Evolutionary conservation across 2,797 vertebrate genomes (phyloP).

Genomic region (Melanotaenia pygmaea): DNA sequence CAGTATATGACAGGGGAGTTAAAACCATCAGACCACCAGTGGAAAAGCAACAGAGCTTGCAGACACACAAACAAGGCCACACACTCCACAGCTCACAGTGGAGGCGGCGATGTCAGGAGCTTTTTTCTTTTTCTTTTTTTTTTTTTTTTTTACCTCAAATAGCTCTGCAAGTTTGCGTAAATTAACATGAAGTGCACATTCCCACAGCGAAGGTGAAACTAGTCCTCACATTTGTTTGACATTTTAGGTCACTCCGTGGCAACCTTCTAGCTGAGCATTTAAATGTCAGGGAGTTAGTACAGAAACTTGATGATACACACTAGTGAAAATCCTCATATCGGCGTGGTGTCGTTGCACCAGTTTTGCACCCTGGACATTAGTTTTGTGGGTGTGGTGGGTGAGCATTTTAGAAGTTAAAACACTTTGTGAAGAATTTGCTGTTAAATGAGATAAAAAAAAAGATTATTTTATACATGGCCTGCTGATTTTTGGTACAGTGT

Average conservation of each 20-base stretch:
- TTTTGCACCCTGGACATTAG: slow-evolving; percentile 87
- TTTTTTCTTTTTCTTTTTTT: slow-evolving; percentile 22
- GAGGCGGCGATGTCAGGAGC: slow-evolving; percentile 85
- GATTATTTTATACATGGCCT: slow-evolving; percentile 99
- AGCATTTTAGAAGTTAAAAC: slow-evolving; percentile 93
- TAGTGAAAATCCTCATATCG: slow-evolving; percentile 88
- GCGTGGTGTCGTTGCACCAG: slow-evolving; percentile 91
- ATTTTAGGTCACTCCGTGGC: slow-evolving; percentile 75
- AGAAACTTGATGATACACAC: slow-evolving; percentile 89
- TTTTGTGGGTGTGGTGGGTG: slow-evolving; percentile 91
- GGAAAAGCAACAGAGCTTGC: slow-evolving; percentile 63
- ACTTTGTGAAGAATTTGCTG: slow-evolving; percentile 99
- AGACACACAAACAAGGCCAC: slow-evolving; percentile 46
- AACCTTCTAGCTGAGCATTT: slow-evolving; percentile 85
- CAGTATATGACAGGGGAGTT: slow-evolving; percentile 71
- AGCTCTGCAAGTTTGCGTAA: slow-evolving; percentile 53
- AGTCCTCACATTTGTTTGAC: slow-evolving; percentile 64
- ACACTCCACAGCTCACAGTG: slow-evolving; percentile 89
- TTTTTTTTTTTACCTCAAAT: slow-evolving; percentile 33
- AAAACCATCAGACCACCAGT: slow-evolving; percentile 73
- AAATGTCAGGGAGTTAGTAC: slow-evolving; percentile 93
- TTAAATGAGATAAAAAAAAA: slow-evolving; percentile 90
- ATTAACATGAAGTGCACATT: slow-evolving; percentile 64
- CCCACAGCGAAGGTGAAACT: slow-evolving; percentile 63
- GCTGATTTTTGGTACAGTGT: slow-evolving; percentile 99